Evolutionary conservation across 1,140 invertebrate species (phyloP).

Genomic region (Nixonia krombeini): DNA sequence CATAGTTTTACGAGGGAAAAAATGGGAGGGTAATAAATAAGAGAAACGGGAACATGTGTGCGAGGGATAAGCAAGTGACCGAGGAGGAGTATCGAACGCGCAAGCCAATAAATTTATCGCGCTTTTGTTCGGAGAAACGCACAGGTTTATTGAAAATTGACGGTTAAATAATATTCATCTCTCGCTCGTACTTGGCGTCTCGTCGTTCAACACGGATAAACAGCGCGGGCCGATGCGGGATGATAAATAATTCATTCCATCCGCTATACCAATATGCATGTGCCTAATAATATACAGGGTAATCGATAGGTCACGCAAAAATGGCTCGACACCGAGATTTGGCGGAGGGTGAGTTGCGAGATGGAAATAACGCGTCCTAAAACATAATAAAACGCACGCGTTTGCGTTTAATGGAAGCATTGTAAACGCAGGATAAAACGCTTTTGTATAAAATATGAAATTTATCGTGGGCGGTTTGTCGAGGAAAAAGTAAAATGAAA

Average conservation of each 20-base stretch:
- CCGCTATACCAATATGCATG: constrained; percentile 29
- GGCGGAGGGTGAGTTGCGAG: constrained; percentile 6
- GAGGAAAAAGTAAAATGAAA: neutral
- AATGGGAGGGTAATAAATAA: no score
- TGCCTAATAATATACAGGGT: constrained; percentile 42
- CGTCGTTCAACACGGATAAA: constrained; percentile 12
- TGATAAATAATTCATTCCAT: constrained; percentile 8
- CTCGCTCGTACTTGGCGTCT: constrained; percentile 1
- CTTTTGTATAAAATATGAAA: no score
- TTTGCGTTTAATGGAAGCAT: neutral
- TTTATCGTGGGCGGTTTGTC: no score
- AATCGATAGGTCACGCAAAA: constrained; percentile 25
- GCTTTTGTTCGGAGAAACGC: constrained; percentile 65
- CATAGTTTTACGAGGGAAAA: no score
- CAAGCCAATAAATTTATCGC: no score
- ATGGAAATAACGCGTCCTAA: constrained; percentile 7
- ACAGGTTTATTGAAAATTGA: neutral
- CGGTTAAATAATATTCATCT: constrained; percentile 7
- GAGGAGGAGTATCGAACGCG: no score
- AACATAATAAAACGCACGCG: no score
- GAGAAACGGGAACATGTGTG: no score
- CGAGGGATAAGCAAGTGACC: no score
- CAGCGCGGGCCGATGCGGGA: neutral
- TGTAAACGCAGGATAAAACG: neutral
- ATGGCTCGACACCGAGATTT: constrained; percentile 14